phyloP scores from a whole-genome alignment of 2,797 vertebrate species.

The Characodon lateralis region DNA sequence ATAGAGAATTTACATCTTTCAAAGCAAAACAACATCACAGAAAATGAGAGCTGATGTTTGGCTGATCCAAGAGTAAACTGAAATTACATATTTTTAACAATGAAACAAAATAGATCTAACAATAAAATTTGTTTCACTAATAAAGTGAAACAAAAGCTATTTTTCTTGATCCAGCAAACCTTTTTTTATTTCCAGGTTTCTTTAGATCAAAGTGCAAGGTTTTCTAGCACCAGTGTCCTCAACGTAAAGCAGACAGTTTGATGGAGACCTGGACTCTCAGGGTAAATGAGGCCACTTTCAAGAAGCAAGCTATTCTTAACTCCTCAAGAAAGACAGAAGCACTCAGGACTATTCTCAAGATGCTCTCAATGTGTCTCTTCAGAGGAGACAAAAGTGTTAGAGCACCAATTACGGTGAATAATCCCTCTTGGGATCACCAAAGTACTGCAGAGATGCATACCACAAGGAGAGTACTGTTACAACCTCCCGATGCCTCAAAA shows the following conservation, averaged over 20 bases:
- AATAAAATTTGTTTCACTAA: neutral
- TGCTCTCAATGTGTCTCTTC: slow-evolving; percentile 56
- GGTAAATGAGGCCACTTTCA: slow-evolving; percentile 65
- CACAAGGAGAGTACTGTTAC: slow-evolving; percentile 4
- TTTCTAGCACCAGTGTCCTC: slow-evolving; percentile 23
- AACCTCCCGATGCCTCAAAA: slow-evolving; percentile 15
- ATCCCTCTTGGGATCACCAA: slow-evolving; percentile 45
- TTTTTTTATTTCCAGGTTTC: slow-evolving; percentile 21
- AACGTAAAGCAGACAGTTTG: slow-evolving; percentile 15
- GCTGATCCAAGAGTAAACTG: no score
- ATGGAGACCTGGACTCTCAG: slow-evolving; percentile 44
- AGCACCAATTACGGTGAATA: slow-evolving; percentile 55
- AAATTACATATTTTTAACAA: neutral
- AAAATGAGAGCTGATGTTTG: neutral
- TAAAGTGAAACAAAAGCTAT: slow-evolving; percentile 12
- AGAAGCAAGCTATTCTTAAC: slow-evolving; percentile 57
- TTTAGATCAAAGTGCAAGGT: slow-evolving; percentile 35
- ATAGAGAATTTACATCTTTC: neutral
- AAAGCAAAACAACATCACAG: neutral
- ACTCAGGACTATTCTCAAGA: slow-evolving; percentile 66
- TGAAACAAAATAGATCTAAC: neutral
- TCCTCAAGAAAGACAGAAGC: slow-evolving; percentile 66
- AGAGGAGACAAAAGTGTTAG: slow-evolving; percentile 53
- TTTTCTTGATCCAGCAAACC: slow-evolving; percentile 19
- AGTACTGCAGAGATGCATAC: slow-evolving; percentile 37